Percentiles rank a stretch among this genome's conserved stretches.
Conservation (phyloP, 2,888 invertebrate genomes). For the Calameuta idolon region DNA sequence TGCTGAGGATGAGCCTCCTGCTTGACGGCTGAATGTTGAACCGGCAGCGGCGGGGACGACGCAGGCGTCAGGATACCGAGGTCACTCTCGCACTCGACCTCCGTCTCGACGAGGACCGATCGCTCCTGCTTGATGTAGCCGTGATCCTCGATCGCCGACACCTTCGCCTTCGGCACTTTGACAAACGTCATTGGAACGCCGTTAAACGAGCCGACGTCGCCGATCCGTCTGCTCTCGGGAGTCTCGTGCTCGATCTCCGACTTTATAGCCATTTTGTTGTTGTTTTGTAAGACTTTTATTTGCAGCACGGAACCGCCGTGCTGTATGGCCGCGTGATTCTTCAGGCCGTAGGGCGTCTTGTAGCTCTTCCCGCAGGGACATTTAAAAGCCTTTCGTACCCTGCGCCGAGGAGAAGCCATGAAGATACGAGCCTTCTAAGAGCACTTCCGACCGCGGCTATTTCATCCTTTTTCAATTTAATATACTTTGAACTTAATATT, state of each 20-base stretch:
- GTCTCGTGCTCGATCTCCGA: conserved; percentile 15
- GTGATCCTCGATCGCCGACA: conserved; percentile 56
- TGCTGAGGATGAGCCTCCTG: conserved; percentile 27
- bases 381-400: conserved; percentile 83
- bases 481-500: neutral
- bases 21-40: conserved; percentile 34
- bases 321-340: conserved; percentile 74
- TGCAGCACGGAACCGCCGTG: conserved; percentile 54
- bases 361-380: conserved; percentile 90
- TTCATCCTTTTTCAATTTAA: neutral
- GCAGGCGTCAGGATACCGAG: conserved; percentile 60
- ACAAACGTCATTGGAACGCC: conserved; percentile 22
- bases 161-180: conserved; percentile 40
- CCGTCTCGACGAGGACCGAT: conserved; percentile 31
- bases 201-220: conserved; percentile 18
- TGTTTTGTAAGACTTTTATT: conserved; percentile 19
- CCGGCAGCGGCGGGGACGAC: conserved; percentile 48
- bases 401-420: conserved; percentile 47
- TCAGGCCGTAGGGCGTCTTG: conserved; percentile 83
- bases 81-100: conserved; percentile 44
- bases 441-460: neutral
- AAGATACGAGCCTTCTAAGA: neutral
- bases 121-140: conserved; percentile 54
- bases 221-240: conserved; percentile 1
- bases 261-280: conserved; percentile 20